These are phyloP conservation scores for Trochalopteron elliotii DNA, from an alignment of 2,113 vertebrate species.

Conservation along the genomic window DNA sequence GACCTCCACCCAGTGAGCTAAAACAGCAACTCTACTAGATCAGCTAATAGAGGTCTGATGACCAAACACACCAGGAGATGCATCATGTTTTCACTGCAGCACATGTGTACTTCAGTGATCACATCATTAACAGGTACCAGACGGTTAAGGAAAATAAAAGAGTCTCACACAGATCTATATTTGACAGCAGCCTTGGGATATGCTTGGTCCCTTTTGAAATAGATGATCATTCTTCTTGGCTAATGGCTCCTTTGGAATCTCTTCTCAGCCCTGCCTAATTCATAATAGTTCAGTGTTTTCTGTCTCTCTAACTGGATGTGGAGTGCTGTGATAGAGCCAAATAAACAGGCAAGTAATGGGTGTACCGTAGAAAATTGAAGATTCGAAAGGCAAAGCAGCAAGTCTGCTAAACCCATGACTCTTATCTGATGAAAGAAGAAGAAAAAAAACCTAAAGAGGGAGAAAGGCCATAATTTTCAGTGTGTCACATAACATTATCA, in stretches of 20 bases:
- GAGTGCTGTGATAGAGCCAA: constrained; percentile 1
- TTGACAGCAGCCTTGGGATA: constrained; percentile 32
- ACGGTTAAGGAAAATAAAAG: constrained; percentile 14
- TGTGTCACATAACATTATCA: background rate
- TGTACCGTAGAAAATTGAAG: background rate
- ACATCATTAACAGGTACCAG: constrained; percentile 41
- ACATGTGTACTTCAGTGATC: background rate
- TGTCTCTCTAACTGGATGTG: background rate
- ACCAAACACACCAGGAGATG: background rate
- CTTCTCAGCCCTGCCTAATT: background rate
- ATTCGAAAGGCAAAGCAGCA: background rate
- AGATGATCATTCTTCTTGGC: background rate
- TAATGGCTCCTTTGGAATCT: background rate
- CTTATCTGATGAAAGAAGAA: background rate
- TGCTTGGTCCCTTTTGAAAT: background rate
- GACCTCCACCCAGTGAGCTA: constrained; percentile 20
- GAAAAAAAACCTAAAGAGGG: background rate
- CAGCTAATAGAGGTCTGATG: background rate
- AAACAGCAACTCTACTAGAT: constrained; percentile 19
- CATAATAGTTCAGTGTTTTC: constrained; percentile 22
- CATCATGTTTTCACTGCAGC: constrained; percentile 14
- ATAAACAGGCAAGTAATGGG: background rate
- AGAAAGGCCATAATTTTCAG: background rate
- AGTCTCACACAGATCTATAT: constrained; percentile 25
- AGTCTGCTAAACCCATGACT: background rate